Conservation (phyloP, 2,888 invertebrate genomes). For the Aphidius colemani region DNA sequence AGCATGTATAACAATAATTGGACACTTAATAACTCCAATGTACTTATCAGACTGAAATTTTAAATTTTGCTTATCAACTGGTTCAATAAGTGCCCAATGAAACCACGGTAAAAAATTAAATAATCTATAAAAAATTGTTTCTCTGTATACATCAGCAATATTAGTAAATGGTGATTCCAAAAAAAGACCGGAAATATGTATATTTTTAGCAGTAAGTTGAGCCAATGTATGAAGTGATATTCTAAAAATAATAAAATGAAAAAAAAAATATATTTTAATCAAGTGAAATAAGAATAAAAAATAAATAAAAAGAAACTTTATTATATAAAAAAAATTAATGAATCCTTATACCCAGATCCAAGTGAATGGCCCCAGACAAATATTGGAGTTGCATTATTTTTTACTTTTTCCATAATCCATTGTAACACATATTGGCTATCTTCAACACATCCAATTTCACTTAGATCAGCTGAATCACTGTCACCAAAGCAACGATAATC, state of each 20-base stretch:
- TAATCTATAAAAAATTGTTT: slow-evolving; percentile 82
- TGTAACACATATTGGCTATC: slow-evolving; percentile 80
- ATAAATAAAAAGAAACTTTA: too few species aligned
- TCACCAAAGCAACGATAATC: slow-evolving; percentile 88
- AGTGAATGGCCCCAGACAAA: slow-evolving; percentile 96
- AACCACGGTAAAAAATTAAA: slow-evolving; percentile 86
- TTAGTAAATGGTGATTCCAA: slow-evolving; percentile 95
- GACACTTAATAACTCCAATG: slow-evolving; percentile 70
- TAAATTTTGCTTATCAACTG: slow-evolving; percentile 75
- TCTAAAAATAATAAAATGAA: too few species aligned
- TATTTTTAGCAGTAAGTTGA: slow-evolving; percentile 63
- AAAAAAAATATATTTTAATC: too few species aligned
- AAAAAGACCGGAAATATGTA: slow-evolving; percentile 73
- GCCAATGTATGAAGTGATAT: slow-evolving; percentile 74
- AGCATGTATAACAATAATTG: slow-evolving; percentile 88
- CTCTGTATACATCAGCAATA: slow-evolving; percentile 81
- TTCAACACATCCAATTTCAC: slow-evolving; percentile 82
- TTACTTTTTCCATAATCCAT: slow-evolving; percentile 69
- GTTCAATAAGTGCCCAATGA: slow-evolving; percentile 74
- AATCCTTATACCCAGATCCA: slow-evolving; percentile 65
- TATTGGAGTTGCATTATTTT: slow-evolving; percentile 66
- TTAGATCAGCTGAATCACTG: slow-evolving; percentile 70
- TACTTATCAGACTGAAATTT: slow-evolving; percentile 80
- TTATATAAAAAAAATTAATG: too few species aligned
- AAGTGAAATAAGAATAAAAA: too few species aligned